Evolutionary conservation across 2,113 vertebrate genomes (phyloP).

Genomic region (Alaudala cheleensis): DNA sequence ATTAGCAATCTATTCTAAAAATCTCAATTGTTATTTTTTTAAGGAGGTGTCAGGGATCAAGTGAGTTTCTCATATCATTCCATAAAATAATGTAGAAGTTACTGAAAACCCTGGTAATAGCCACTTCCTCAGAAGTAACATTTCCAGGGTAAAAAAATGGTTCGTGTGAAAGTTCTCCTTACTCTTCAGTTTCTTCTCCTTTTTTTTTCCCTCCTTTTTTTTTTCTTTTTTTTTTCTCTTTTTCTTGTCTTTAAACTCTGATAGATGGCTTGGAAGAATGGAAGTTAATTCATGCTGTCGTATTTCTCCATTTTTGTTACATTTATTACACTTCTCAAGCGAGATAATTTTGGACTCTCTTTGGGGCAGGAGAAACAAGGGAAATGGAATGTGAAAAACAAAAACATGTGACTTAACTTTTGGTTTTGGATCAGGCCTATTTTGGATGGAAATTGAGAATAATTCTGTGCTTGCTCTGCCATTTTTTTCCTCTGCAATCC

Average conservation of each 20-base stretch:
- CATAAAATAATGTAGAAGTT: constrained; percentile 16
- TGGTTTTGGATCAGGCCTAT: not conserved
- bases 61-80: not conserved
- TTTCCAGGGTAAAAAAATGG: not conserved
- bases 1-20: not conserved
- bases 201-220: not conserved
- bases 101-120: constrained; percentile 19
- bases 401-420: not conserved
- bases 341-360: constrained; percentile 27
- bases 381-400: constrained; percentile 43
- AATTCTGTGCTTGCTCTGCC: not conserved
- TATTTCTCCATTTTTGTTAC: constrained; percentile 4
- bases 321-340: constrained; percentile 48
- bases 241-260: not conserved
- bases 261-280: constrained; percentile 30
- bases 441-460: constrained; percentile 24
- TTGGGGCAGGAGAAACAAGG: not conserved
- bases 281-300: not conserved
- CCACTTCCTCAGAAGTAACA: constrained; percentile 16
- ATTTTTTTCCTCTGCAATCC: not conserved
- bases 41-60: not conserved
- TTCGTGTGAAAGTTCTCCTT: constrained; percentile 40
- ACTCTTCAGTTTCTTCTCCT: not conserved
- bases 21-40: not conserved
- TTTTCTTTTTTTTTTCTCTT: too few species aligned